Conservation (phyloP, 1,140 invertebrate genomes). For the Drosophila lowei region DNA sequence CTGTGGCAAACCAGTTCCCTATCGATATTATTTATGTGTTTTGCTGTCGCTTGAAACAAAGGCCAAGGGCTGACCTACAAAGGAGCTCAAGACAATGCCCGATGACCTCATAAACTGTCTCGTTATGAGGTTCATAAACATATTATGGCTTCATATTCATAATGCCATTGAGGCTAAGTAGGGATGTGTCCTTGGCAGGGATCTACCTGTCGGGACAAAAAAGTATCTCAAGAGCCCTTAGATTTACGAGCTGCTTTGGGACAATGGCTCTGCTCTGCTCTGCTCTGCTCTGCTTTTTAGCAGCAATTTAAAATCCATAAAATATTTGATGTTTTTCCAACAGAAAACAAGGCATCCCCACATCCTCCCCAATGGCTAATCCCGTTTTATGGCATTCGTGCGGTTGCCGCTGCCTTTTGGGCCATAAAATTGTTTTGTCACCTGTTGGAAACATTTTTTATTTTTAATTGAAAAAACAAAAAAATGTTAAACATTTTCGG, state of each 20-base stretch:
- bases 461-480: slow-evolving; percentile 54
- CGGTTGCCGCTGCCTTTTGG: slow-evolving; percentile 12
- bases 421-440: slow-evolving; percentile 69
- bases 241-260: slow-evolving; percentile 51
- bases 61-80: slow-evolving; percentile 30
- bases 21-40: slow-evolving; percentile 42
- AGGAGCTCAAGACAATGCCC: slow-evolving; percentile 19
- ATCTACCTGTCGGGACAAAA: not conserved
- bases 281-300: slow-evolving; percentile 48
- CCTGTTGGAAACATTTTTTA: slow-evolving; percentile 78
- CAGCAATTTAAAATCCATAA: slow-evolving; percentile 73
- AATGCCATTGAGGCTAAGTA: slow-evolving; percentile 53
- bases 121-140: slow-evolving; percentile 76
- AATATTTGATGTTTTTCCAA: slow-evolving; percentile 54
- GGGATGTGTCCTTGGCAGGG: slow-evolving; percentile 53
- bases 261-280: slow-evolving; percentile 27
- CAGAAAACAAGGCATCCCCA: slow-evolving; percentile 44
- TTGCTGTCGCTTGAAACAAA: slow-evolving; percentile 38
- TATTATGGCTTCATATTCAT: slow-evolving; percentile 76
- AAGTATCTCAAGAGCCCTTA: slow-evolving; percentile 22
- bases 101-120: slow-evolving; percentile 73
- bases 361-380: slow-evolving; percentile 26
- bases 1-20: slow-evolving; percentile 37
- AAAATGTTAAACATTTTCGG: too few relatives aligned
- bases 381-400: slow-evolving; percentile 53